Conservation (phyloP, 2,888 invertebrate genomes). For the Thymelicus sylvestris region DNA sequence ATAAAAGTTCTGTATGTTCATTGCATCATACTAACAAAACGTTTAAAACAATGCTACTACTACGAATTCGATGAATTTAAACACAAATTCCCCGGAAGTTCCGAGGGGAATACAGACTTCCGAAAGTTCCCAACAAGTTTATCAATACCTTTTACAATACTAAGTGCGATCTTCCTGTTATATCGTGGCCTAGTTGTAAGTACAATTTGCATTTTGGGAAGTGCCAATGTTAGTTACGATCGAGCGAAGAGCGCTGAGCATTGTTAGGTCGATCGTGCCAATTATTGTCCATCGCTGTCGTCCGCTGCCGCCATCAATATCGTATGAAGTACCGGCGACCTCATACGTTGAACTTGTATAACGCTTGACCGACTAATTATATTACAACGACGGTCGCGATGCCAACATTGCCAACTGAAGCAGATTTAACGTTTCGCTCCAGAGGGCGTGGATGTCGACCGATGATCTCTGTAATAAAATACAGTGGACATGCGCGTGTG, state of each 20-base stretch:
- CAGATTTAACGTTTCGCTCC: conserved; percentile 4
- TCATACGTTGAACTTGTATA: conserved; percentile 10
- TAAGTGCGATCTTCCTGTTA: neutral
- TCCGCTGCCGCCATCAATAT: neutral
- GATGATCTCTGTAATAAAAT: neutral
- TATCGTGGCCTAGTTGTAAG: conserved; percentile 10
- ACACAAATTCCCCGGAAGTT: too few relatives aligned
- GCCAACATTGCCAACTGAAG: conserved; percentile 1
- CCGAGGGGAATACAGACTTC: too few relatives aligned
- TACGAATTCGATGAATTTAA: too few relatives aligned
- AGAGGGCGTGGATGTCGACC: neutral
- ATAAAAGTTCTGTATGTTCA: too few relatives aligned
- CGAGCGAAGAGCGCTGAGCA: conserved; percentile 16
- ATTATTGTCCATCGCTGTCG: conserved; percentile 17
- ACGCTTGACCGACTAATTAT: conserved; percentile 15
- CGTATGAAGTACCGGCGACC: conserved; percentile 3
- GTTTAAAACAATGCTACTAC: too few relatives aligned
- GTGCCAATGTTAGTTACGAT: conserved; percentile 19
- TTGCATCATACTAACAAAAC: too few relatives aligned
- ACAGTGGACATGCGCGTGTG: neutral
- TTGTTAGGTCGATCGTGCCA: conserved; percentile 23
- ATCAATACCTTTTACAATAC: neutral
- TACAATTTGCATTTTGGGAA: conserved; percentile 29
- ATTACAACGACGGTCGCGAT: neutral
- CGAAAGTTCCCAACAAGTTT: too few relatives aligned